A percentile compares a stretch with the other conserved stretches of the same genome.
phyloP scores from a whole-genome alignment of 2,888 invertebrate species.

The Tubiluchus corallicola region DNA sequence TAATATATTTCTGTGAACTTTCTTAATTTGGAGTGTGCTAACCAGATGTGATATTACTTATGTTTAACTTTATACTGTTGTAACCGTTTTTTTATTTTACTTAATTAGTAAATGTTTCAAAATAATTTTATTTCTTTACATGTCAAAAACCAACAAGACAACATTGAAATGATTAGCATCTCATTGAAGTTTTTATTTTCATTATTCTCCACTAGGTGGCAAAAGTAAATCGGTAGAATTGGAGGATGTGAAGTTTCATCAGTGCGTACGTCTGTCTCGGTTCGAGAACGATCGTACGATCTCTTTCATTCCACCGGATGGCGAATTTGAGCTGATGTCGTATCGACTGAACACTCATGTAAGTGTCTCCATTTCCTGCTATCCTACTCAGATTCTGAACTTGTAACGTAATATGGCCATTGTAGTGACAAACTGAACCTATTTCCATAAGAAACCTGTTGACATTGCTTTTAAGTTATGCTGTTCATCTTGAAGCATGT shows the following conservation, averaged over 20 bases:
- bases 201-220: too few relatives aligned
- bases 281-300: constrained; percentile 97
- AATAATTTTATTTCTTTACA: too few relatives aligned
- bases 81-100: too few relatives aligned
- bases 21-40: too few relatives aligned
- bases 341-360: constrained; percentile 90
- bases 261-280: constrained; percentile 84
- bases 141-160: too few relatives aligned
- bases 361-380: constrained; percentile 20
- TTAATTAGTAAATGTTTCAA: too few relatives aligned
- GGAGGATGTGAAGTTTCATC: constrained; percentile 97
- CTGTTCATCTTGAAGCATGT: background rate
- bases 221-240: constrained; percentile 95
- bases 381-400: constrained; percentile 4
- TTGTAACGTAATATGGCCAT: constrained; percentile 6
- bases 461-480: background rate
- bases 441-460: background rate
- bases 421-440: background rate
- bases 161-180: too few relatives aligned
- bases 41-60: too few relatives aligned
- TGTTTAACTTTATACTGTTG: too few relatives aligned
- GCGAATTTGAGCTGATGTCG: constrained; percentile 97
- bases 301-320: constrained; percentile 95
- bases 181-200: too few relatives aligned
- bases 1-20: too few relatives aligned